Evolutionary conservation across 1,140 invertebrate genomes (phyloP), one percentile per base, ranked within the genome.

Genomic region (Aphelinus certus): DNA sequence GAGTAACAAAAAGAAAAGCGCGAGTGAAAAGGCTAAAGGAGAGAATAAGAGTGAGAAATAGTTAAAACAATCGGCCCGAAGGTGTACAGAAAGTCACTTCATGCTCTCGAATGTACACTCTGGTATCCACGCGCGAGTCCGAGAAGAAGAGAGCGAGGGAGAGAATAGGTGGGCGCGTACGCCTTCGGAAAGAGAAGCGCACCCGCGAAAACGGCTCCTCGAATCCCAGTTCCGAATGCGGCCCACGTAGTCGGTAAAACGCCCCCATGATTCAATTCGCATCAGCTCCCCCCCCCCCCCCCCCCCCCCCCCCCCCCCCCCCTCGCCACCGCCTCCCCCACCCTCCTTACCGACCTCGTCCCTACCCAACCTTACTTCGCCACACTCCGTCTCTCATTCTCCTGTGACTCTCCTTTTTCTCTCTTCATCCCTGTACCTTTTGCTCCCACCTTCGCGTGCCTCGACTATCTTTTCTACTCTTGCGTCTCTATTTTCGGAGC

Each of bases 241-340:
- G 81, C 71, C 78, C 85, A 86, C 84, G 86, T 86, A 83, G 80
- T 82, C 83, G 84, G 82, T 85, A 86, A 87, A 87, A 87, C 85
- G 84, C 84, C 84, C 84, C 83, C 83, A 86, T 87, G 85, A 87
- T 87, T 86, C 85, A 85, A 86, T 87, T 86, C 85, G 82, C 85
- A 86, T 87, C 85, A 85, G 82, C 82, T 78, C 79, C 79, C 80
- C 79, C 79, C 49, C 58, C 43, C 71, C 79, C 49, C 58, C 43
- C 71, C 79, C 49, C 58, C 43, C 71, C 79, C 80, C 79, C 79
- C 79, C 80, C 79, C 79, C 79, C 80, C 79, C 79, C 49, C 58
- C 43, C 71, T 47, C 53, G 56, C 61, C 3, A 1, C 43, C 10
- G 1, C 58, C 60, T 51, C 9, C 7, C 55, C 46, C 68, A 2